These are phyloP conservation scores for Oriolus oriolus DNA, from an alignment of 2,113 vertebrate genomes.

Conservation along the genomic window DNA sequence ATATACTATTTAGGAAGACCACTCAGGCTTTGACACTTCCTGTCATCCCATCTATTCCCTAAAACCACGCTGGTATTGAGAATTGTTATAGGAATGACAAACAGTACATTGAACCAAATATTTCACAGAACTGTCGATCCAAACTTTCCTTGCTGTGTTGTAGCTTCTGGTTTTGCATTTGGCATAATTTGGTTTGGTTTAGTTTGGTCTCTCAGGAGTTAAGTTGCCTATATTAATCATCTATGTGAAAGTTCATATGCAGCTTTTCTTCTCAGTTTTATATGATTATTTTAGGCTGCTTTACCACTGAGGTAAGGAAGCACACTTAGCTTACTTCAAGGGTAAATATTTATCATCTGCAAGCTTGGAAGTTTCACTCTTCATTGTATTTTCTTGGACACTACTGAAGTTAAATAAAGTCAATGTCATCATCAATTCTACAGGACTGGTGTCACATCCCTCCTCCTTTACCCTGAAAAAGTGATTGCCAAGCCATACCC, in stretches of 20 bases:
- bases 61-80: not conserved
- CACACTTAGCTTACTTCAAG: not conserved
- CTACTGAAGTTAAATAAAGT: not conserved
- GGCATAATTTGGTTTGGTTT: not conserved
- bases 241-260: not conserved
- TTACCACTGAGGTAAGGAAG: not conserved
- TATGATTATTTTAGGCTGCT: not conserved
- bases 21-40: not conserved
- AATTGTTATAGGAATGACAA: not conserved
- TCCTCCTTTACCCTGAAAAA: not conserved
- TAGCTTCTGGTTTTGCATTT: not conserved
- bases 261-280: not conserved
- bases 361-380: not conserved
- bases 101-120: fast-evolving
- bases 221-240: not conserved
- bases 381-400: not conserved
- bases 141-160: not conserved
- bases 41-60: not conserved
- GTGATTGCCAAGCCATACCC: not conserved
- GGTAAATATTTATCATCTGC: not conserved
- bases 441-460: not conserved
- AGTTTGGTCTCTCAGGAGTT: not conserved
- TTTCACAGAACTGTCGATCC: not conserved
- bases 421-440: not conserved
- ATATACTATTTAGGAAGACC: not conserved